Base-by-base conservation (phyloP, 37 sponge, comb jelly and placozoan genomes). In the Theonella swinhoei region DNA sequence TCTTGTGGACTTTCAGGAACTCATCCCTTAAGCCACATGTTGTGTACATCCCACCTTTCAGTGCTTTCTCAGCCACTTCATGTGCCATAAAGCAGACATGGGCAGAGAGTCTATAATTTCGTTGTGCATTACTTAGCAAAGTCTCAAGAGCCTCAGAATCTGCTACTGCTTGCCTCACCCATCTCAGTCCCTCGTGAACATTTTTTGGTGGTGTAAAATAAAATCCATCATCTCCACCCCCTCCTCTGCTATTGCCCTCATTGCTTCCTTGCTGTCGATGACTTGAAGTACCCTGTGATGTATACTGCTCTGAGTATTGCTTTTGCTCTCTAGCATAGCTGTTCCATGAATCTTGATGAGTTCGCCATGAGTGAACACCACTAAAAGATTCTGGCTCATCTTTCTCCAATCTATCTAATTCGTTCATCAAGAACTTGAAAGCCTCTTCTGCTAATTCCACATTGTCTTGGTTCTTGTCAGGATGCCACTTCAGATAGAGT, bases 41-140 rank as follows among this genome's bases (percentile, higher is more conserved):
- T 32, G 43, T 31, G 33, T 61, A 42, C 35, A 80, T 68, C 5
- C 73, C 81, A 60, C 83, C 89, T 68, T 89, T 89, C 37, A 90
- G 72, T 32, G 81, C 80, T 42, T 90, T 90, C 70, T 80, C 81
- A 23, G n/a, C n/a, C n/a, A n/a, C n/a, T n/a, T n/a, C n/a, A n/a
- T n/a, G n/a, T n/a, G n/a, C n/a, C n/a, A n/a, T n/a, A n/a, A n/a
- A n/a, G n/a, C n/a, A n/a, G n/a, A n/a, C n/a, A n/a, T n/a, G n/a
- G n/a, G n/a, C n/a, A n/a, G n/a, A n/a, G n/a, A n/a, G 19, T 58
- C 19, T 20, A 58, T 58, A 20, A 19, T 19, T 19, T 58, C 60
- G 11, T 11, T 58, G 60, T 20, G 11, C 60, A 19, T 20, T 20
- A 20, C 19, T 58, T 58, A 19, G 60, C 60, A 58, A 20, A 58